These are phyloP conservation scores for Sepiola atlantica DNA, from an alignment of 2,888 invertebrate species.

Conservation along the genomic window DNA sequence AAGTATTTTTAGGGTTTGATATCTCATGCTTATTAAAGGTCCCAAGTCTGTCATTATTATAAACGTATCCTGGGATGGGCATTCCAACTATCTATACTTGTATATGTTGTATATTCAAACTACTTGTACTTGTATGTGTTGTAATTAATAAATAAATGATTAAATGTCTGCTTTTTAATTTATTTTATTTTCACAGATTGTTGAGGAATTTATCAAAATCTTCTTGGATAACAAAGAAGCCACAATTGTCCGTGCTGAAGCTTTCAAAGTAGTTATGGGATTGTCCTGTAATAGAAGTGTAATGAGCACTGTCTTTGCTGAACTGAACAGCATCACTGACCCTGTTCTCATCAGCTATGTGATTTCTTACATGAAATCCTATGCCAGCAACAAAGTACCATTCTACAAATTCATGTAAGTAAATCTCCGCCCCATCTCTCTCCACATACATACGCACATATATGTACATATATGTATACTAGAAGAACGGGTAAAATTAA, in stretches of 20 bases:
- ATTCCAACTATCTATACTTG: too few relatives aligned
- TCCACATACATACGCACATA: too few relatives aligned
- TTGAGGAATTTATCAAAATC: not conserved
- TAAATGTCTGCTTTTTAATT: not conserved
- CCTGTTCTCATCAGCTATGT: not conserved
- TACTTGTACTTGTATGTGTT: not conserved
- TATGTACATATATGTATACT: too few relatives aligned
- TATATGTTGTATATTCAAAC: too few relatives aligned
- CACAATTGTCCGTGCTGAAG: not conserved
- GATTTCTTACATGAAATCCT: not conserved
- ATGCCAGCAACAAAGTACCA: not conserved
- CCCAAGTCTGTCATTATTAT: too few relatives aligned
- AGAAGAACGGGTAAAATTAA: too few relatives aligned
- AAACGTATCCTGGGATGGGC: too few relatives aligned
- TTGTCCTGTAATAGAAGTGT: not conserved
- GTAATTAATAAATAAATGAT: too few relatives aligned
- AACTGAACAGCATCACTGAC: not conserved
- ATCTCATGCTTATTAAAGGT: too few relatives aligned
- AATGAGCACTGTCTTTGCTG: too few relatives aligned
- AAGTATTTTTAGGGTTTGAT: too few relatives aligned
- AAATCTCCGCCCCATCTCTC: not conserved
- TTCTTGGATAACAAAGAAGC: not conserved
- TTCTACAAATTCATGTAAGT: not conserved
- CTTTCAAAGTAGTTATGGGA: not conserved
- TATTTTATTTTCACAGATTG: not conserved